Evolutionary conservation across 2,888 invertebrate species (phyloP), one percentile per base, ranked within the genome.

Genomic region (Noctuana brunneofusca): DNA sequence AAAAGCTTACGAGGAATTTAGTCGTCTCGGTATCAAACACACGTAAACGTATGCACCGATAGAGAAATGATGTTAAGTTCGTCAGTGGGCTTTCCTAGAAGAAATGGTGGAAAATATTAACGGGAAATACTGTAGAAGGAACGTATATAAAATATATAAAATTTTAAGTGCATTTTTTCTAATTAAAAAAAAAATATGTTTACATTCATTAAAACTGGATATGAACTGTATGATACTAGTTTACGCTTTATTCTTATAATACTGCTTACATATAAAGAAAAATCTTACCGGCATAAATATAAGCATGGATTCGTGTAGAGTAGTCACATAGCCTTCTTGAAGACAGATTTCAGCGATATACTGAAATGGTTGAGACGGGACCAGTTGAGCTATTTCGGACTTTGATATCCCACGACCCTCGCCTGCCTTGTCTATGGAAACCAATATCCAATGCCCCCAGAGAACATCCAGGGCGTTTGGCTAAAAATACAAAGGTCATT

Each of bases 221-320:
- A 27, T 27, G 8, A 27, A 27, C 8, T 38, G n/a, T 30, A 30
- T 6, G 8, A 30, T 1, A 30, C 30, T 4, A 30, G 30, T 30
- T 8, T 30, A 30, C 8, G 6, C 30, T 1, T 8, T 30, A 4
- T 30, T 1, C 30, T 11, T 11, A n/a, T 35, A 24, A 2, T 24
- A 24, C 3, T 35, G n/a, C 1, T 35, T n/a, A n/a, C n/a, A 35
- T 11, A 35, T 8, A 12, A 1, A 48, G 22, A 12, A 48, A 3
- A 14, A 49, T 32, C 43, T 53, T 83, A 95, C 94, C 69, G 94
- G 93, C 81, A 95, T 93, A 80, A 96, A 96, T 70, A 96, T 93
- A 50, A 92, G 83, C 74, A 95, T 93, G 65, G 95, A 94, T 71
- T 94, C 93, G 53, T 92, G 89, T 22, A 96, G 76, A 0, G 94